Evolutionary conservation across 2,113 vertebrate species (phyloP), one percentile per base, ranked within the genome.

Genomic region (Albula goreensis): DNA sequence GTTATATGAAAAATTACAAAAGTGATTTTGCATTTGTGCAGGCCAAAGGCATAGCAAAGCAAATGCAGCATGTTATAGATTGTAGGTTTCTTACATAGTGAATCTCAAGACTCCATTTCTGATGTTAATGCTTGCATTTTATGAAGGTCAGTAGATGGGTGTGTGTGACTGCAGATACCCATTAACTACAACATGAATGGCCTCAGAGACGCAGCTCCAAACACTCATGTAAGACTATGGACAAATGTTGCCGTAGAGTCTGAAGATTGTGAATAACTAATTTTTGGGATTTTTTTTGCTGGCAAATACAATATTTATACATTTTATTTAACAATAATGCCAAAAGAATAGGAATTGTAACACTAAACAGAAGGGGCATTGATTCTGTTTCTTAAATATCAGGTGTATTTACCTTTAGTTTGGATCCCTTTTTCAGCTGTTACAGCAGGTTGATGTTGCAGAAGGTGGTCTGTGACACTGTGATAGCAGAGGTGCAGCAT

Each of bases 281-380:
- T 85, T 52, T 63, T 83, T 19, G 81, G 70, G 83, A 80, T 90
- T 80, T 88, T 50, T 86, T 84, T 85, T 86, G 52, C 57, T 89
- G 85, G 83, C 25, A 82, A 74, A 66, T 53, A 22, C 80, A 8
- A 87, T 88, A 86, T 87, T 89, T 87, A 85, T 79, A 48, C 83
- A 84, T 90, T 66, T 87, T 88, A 89, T 90, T 90, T 89, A 82
- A 88, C 78, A 50, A 80, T 88, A 63, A 79, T 86, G 88, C 89
- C 87, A 90, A 89, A 92, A 78, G 80, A 90, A 63, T 85, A 88
- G 70, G 31, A 74, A 9, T 15, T 5, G 31, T 74, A 74, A 74
- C 70, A 17, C 4, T 25, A 25, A 31, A 74, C 70, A 0, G 70
- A 25, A 2, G 22, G n/a, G 70, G 70, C 70, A 31, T 74, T 74